phyloP scores from a whole-genome alignment of 1,140 invertebrate genomes.

The Sinella curviseta region DNA sequence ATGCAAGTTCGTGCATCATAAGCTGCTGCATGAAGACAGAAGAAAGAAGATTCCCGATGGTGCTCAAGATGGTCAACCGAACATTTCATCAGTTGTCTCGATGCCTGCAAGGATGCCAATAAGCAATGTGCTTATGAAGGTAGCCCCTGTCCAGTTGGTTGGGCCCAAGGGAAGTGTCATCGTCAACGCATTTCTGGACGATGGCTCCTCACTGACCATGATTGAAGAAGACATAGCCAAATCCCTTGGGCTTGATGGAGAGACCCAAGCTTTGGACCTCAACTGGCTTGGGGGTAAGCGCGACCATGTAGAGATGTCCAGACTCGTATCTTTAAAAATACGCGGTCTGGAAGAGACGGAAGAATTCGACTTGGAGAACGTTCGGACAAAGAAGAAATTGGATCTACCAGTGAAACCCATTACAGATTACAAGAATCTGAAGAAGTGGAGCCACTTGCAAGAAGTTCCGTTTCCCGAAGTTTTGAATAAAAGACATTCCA shows the following conservation, averaged over 20 bases:
- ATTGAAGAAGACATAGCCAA: not conserved
- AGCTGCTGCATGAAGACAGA: not conserved
- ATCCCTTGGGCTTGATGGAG: not conserved
- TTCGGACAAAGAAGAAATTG: not conserved
- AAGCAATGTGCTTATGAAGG: not conserved
- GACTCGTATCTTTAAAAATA: not conserved
- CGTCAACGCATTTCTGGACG: slow-evolving; percentile 5
- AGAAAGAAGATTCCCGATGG: not conserved
- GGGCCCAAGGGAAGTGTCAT: not conserved
- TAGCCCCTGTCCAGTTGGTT: not conserved
- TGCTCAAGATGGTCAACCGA: too few species aligned
- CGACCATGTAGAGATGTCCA: too few species aligned
- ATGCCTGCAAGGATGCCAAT: not conserved
- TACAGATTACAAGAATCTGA: not conserved
- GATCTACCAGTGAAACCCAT: not conserved
- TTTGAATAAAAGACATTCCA: not conserved
- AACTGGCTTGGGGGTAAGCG: not conserved
- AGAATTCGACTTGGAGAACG: not conserved
- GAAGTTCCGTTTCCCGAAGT: not conserved
- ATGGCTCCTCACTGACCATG: not conserved
- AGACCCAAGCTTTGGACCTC: not conserved
- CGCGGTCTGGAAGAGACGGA: not conserved
- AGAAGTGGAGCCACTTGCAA: not conserved
- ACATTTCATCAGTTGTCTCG: not conserved
- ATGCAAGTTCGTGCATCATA: not conserved